phyloP scores from a whole-genome alignment of 2,113 vertebrate genomes.

The Australoheros scitulus region DNA sequence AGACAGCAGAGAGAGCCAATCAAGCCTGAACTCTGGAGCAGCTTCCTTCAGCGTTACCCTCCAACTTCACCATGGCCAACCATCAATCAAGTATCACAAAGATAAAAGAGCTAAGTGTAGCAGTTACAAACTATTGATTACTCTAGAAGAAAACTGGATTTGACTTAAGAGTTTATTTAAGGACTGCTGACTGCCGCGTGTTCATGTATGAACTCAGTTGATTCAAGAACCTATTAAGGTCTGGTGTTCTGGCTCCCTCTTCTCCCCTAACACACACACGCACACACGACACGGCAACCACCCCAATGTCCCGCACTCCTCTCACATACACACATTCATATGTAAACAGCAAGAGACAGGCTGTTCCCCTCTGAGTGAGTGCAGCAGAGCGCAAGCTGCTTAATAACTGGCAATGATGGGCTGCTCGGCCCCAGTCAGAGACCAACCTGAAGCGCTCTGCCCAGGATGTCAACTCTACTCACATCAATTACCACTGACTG shows the following conservation, averaged over 20 bases:
- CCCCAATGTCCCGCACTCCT: background rate
- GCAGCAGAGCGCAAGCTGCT: constrained; percentile 74
- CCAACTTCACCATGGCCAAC: constrained; percentile 7
- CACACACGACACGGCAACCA: constrained; percentile 9
- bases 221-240: constrained; percentile 11
- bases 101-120: background rate
- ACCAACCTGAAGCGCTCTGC: constrained; percentile 79
- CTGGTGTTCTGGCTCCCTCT: background rate
- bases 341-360: constrained; percentile 68
- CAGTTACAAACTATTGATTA: constrained; percentile 24
- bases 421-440: constrained; percentile 77
- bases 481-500: constrained; percentile 78
- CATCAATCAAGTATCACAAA: constrained; percentile 19
- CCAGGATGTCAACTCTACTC: constrained; percentile 78
- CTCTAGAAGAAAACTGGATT: background rate
- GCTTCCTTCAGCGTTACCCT: constrained; percentile 39
- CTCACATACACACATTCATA: constrained; percentile 57
- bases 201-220: constrained; percentile 17
- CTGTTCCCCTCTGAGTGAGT: constrained; percentile 68
- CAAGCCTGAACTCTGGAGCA: constrained; percentile 34
- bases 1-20: constrained; percentile 42
- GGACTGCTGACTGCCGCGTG: background rate
- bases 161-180: background rate
- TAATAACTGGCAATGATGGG: constrained; percentile 83
- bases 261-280: constrained; percentile 10